phyloP scores from a whole-genome alignment of 2,797 vertebrate species.

The Astyanax mexicanus region DNA sequence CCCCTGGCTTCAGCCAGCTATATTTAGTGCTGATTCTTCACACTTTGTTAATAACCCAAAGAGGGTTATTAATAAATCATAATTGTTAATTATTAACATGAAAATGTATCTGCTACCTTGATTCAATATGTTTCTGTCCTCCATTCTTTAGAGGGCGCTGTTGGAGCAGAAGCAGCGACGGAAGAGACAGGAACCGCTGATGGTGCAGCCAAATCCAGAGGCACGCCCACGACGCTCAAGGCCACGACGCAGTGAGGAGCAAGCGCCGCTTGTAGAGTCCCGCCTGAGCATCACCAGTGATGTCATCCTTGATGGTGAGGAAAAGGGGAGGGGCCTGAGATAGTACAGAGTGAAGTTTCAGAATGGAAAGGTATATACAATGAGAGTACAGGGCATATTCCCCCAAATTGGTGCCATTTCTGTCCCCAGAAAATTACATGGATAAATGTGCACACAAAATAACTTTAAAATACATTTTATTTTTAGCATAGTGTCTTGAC shows the following conservation, averaged over 20 bases:
- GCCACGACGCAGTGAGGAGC: constrained; percentile 83
- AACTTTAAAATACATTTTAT: too few relatives aligned
- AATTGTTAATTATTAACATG: too few relatives aligned
- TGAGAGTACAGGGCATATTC: too few relatives aligned
- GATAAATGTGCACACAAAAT: too few relatives aligned
- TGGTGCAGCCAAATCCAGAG: constrained; percentile 95
- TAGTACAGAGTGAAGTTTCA: too few relatives aligned
- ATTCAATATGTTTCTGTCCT: neutral
- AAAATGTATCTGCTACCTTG: neutral
- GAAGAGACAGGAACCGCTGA: constrained; percentile 90
- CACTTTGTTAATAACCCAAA: neutral
- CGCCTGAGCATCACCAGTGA: constrained; percentile 68
- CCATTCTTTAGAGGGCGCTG: constrained; percentile 82
- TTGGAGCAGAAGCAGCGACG: constrained; percentile 93
- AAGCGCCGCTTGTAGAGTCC: constrained; percentile 86
- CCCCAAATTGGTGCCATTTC: too few relatives aligned
- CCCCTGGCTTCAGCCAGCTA: neutral
- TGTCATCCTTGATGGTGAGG: constrained; percentile 86
- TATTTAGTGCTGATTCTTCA: neutral
- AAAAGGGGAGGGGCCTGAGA: too few relatives aligned
- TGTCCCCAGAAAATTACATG: too few relatives aligned
- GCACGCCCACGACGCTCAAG: constrained; percentile 79
- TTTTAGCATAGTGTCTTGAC: too few relatives aligned
- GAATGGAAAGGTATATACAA: neutral
- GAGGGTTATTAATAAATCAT: too few relatives aligned